A percentile compares a stretch with the other conserved stretches of the same genome.
Conservation (phyloP, 2,113 vertebrate genomes). For the Oncorhynchus clarkii region DNA sequence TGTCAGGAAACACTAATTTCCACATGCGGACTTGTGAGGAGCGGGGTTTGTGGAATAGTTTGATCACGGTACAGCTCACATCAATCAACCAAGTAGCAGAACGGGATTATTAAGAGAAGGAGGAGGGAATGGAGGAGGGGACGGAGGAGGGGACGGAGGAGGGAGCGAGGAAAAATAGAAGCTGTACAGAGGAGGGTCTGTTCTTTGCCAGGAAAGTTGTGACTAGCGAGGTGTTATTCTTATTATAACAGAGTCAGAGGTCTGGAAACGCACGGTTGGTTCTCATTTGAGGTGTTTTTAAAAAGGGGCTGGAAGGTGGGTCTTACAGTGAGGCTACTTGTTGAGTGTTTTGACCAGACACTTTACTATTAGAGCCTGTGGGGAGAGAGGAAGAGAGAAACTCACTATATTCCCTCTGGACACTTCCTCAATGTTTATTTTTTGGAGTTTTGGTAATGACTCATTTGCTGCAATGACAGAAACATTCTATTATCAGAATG, state of each 20-base stretch:
- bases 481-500: not conserved
- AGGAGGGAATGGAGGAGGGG: not conserved
- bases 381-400: constrained; percentile 4
- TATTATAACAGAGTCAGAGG: constrained; percentile 16
- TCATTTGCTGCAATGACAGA: not conserved
- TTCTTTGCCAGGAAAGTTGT: constrained; percentile 18
- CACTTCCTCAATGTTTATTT: constrained; percentile 20
- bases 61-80: not conserved
- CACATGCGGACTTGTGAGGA: constrained; percentile 20
- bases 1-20: not conserved
- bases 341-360: not conserved
- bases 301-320: constrained; percentile 17
- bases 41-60: constrained; percentile 20
- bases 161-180: constrained; percentile 1
- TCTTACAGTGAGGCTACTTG: constrained; percentile 10
- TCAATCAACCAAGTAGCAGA: constrained; percentile 16
- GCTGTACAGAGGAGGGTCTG: constrained; percentile 12
- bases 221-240: constrained; percentile 38
- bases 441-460: constrained; percentile 7
- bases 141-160: too few relatives aligned
- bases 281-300: constrained; percentile 39
- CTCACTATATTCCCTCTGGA: constrained; percentile 3
- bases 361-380: constrained; percentile 30
- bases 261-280: constrained; percentile 46
- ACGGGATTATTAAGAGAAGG: constrained; percentile 18